Evolutionary conservation across 1,140 invertebrate genomes (phyloP), one percentile per base, ranked within the genome.

Genomic region (Zaprionus davidi): DNA sequence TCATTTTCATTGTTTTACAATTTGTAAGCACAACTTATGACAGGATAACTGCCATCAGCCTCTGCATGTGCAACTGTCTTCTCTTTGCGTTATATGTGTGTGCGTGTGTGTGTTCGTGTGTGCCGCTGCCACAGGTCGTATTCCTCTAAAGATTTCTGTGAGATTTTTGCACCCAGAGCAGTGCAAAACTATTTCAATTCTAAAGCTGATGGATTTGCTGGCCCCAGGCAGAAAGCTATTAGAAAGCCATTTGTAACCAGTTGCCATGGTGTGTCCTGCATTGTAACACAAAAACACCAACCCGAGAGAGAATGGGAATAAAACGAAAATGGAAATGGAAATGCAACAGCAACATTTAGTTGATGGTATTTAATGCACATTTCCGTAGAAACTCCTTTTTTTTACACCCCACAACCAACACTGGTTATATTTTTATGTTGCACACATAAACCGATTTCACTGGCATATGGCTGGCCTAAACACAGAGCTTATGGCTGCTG

Each of bases 1-100:
- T 78, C 79, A 81, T 88, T 90, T 90, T 81, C 85, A 88, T 88
- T 88, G 85, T 88, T 88, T 88, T 88, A 88, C 85, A 88, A 88
- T 88, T 82, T 88, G 85, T 90, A 88, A 88, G 85, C 81, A 90
- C 72, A 88, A 88, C 85, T 88, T 88, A 88, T 88, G 85, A 90
- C 79, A 90, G 85, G 84, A 84, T 87, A 88, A 87, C 76, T 80
- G 78, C 58, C 78, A 78, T 44, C 73, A 66, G 68, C 36, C 12
- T 41, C 60, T 24, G 56, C 60, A 71, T 64, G 51, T 71, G 59
- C 59, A 36, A 49, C 51, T 74, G 51, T 68, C 44, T 41, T 36
- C 46, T 46, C 51, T 31, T 31, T 53, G 12, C 22, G 22, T 53
- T 58, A 38, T 31, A 4, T 24, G 15, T 24, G 28, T 41, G n/a